Percentiles rank a stretch among this genome's conserved stretches.
These are phyloP conservation scores for Drosophila quinaria DNA, from an alignment of 2,888 invertebrate species.

Conservation along the genomic window DNA sequence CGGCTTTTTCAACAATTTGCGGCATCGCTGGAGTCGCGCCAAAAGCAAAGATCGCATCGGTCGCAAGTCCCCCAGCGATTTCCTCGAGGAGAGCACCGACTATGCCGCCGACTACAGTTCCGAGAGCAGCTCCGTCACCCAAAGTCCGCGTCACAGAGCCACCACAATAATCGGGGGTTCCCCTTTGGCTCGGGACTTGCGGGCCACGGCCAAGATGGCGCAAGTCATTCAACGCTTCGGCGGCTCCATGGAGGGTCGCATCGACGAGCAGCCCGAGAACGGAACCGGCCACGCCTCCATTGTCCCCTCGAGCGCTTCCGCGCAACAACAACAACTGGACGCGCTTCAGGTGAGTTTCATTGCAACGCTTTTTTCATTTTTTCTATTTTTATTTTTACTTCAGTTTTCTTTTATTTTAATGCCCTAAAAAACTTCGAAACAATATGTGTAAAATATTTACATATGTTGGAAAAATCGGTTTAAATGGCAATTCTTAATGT, in stretches of 20 bases:
- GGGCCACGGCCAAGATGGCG: constrained; percentile 83
- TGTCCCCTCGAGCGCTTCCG: not conserved
- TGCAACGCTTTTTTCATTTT: constrained; percentile 4
- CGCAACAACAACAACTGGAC: constrained; percentile 75
- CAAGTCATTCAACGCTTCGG: constrained; percentile 82
- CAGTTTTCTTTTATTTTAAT: not conserved
- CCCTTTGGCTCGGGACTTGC: constrained; percentile 83
- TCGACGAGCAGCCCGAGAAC: constrained; percentile 83
- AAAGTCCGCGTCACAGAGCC: constrained; percentile 91
- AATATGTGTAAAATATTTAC: too few relatives aligned
- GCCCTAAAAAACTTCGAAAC: too few relatives aligned
- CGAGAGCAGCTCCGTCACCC: constrained; percentile 90
- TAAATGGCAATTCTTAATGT: too few relatives aligned
- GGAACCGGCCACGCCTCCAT: constrained; percentile 32
- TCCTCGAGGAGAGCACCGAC: constrained; percentile 89
- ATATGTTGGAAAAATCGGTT: too few relatives aligned
- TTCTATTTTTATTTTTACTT: constrained; percentile 16
- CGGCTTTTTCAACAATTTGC: constrained; percentile 93
- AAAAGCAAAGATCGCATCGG: constrained; percentile 89
- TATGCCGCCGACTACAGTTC: constrained; percentile 94
- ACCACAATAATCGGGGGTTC: constrained; percentile 87
- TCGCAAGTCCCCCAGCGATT: constrained; percentile 88
- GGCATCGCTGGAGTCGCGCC: constrained; percentile 92
- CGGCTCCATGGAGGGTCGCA: constrained; percentile 84
- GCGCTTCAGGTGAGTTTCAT: constrained; percentile 73